Conservation (phyloP, 2,113 vertebrate species). For the Callithrix jacchus region DNA sequence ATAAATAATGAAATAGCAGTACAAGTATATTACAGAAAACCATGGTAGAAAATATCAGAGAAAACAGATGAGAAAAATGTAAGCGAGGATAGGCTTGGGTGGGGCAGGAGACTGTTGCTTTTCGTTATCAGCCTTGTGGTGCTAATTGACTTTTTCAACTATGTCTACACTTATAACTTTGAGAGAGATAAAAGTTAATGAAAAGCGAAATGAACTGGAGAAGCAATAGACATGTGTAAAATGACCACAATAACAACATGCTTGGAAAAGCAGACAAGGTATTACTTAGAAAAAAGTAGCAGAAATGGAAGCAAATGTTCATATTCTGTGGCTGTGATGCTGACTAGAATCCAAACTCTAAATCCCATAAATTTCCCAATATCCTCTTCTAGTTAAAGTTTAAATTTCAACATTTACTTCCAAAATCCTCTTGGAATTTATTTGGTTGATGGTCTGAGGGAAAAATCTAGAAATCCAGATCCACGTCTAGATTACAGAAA, state of each 20-base stretch:
- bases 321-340: neutral
- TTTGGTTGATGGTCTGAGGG: neutral
- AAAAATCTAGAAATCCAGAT: neutral
- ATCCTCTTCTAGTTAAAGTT: conserved; percentile 6
- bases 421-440: neutral
- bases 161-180: neutral
- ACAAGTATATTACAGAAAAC: neutral
- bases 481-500: neutral
- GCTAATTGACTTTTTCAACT: neutral
- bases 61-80: neutral
- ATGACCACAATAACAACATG: neutral
- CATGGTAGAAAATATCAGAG: neutral
- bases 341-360: neutral
- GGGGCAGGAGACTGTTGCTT: neutral
- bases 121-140: neutral
- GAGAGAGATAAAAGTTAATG: neutral
- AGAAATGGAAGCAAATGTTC: conserved; percentile 3
- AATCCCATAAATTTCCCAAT: neutral
- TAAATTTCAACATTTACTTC: conserved; percentile 12
- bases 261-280: neutral
- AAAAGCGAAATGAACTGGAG: conserved; percentile 6
- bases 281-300: conserved; percentile 22
- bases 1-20: neutral
- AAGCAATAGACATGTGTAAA: neutral
- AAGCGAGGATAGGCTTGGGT: neutral